Percentiles rank a stretch among this genome's conserved stretches.
These are phyloP conservation scores for Nothobranchius furzeri DNA, from an alignment of 2,113 vertebrate genomes.

Conservation along the genomic window DNA sequence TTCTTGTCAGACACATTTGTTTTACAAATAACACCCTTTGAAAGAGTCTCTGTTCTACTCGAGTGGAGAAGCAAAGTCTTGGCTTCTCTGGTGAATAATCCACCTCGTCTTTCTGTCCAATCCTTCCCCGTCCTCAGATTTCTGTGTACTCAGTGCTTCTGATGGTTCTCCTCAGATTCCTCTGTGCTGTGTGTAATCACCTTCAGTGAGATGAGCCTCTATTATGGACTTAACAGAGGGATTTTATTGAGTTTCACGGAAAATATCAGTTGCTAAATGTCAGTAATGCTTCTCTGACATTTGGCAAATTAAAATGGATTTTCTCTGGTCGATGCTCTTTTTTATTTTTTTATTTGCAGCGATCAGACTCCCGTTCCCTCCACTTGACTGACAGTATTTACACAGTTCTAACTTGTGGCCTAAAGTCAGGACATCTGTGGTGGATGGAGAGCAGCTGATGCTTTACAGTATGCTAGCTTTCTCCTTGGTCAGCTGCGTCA, in stretches of 20 bases:
- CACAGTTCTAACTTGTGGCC: constrained; percentile 3
- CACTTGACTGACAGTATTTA: neutral
- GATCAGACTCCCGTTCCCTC: constrained; percentile 3
- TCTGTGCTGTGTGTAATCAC: constrained; percentile 43
- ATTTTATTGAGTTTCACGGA: constrained; percentile 48
- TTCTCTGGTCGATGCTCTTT: constrained; percentile 48
- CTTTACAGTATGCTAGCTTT: constrained; percentile 13
- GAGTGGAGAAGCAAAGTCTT: constrained; percentile 30
- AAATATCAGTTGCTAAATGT: constrained; percentile 70
- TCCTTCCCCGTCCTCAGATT: constrained; percentile 18
- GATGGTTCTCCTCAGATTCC: constrained; percentile 26
- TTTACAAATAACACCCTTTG: constrained; percentile 31
- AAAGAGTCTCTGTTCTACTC: constrained; percentile 24
- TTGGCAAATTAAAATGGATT: constrained; percentile 72
- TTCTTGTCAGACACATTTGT: constrained; percentile 37
- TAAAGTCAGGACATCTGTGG: constrained; percentile 21
- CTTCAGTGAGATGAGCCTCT: constrained; percentile 38
- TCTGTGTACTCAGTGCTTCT: neutral
- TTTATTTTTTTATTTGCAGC: constrained; percentile 21
- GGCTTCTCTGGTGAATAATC: constrained; percentile 20
- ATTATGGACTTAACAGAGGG: constrained; percentile 34
- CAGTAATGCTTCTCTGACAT: constrained; percentile 66
- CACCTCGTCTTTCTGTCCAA: constrained; percentile 18
- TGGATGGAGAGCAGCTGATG: constrained; percentile 15
- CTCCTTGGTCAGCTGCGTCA: constrained; percentile 25